Evolutionary conservation across 1,140 invertebrate species (phyloP), one percentile per base, ranked within the genome.

Genomic region (Platorchestia sp.): DNA sequence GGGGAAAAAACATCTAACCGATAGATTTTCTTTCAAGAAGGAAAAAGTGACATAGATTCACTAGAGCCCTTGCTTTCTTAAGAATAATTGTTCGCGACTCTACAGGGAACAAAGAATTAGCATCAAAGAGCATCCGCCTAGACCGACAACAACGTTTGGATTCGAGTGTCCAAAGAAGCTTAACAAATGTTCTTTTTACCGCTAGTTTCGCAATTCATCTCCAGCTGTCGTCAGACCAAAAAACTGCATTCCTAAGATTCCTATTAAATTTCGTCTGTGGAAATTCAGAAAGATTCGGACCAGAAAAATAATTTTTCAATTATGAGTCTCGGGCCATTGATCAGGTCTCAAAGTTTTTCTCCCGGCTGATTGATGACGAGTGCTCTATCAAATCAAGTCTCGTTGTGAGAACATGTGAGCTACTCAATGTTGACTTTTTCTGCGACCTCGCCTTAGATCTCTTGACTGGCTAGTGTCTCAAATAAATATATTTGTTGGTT

Each of bases 101-200:
- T 47, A 14, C 7, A 43, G 41, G 44, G 40, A 6, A 93, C 27
- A 44, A 93, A 40, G 40, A n/a, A 93, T 93, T 93, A 93, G 45
- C 91, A 93, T 93, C 44, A 45, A 93, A 93, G 87, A 47, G 91
- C 45, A 47, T 93, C 91, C 89, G 44, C 43, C 45, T 14, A 27
- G 36, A 44, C 91, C 41, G 43, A 42, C 91, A 90, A 90, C 87
- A 90, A 90, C 87, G 47, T 93, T 93, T 45, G 43, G 43, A 93
- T 45, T 45, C 44, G 6, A 40, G 43, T 0, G 43, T 93, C 87
- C 41, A 93, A 93, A 93, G 91, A 93, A 93, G 5, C 40, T 27
- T 93, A 44, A 93, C 91, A 93, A 93, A 93, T 93, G 19, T 40
- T 6, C 91, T 93, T 93, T 93, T 93, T 93, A 45, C 40, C 44